Evolutionary conservation across 2,797 vertebrate genomes (phyloP), one percentile per base, ranked within the genome.

Genomic region (Gymnothorax javanicus): DNA sequence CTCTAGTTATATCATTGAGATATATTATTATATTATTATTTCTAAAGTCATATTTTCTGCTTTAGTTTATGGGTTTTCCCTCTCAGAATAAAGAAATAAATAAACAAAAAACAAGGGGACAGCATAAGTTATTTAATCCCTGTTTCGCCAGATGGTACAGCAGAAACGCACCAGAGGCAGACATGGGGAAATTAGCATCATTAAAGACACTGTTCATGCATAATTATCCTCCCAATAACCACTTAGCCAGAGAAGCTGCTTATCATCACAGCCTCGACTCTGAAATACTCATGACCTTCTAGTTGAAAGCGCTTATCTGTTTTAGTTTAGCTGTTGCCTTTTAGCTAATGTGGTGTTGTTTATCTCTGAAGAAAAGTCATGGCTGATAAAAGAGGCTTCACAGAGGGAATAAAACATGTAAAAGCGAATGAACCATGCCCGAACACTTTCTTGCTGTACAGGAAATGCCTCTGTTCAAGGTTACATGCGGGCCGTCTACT

Each of bases 231-330:
- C 79, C 52, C 73, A 1, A 79, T 23, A n/a, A 87, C 67, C 33
- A 1, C 33, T 43, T 43, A 43, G 33, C 33, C 60, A 15, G 12
- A 75, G 15, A 75, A 73, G 82, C 83, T 87, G 56, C 88, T 89
- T 87, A 89, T 90, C 77, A 88, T 88, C 79, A 87, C 85, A 86
- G 85, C 23, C 50, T 7, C 15, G 9, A 59, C 7, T 60, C 12
- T 33, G n/a, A 7, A 86, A 92, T 92, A 82, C 88, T 17, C 15
- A 9, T 88, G 87, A 89, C 89, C 86, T 91, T 90, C 75, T 20
- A 17, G 82, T 89, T 90, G 62, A 90, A 89, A 90, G 89, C 67
- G 60, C 83, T 56, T 82, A 25, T 59, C 20, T 64, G 25, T 58
- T 20, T 84, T 81, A 8, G 59, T 87, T 73, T 84, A n/a, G 56